Evolutionary conservation across 2,113 vertebrate species (phyloP), one percentile per base, ranked within the genome.

Genomic region (Caranx melampygus): DNA sequence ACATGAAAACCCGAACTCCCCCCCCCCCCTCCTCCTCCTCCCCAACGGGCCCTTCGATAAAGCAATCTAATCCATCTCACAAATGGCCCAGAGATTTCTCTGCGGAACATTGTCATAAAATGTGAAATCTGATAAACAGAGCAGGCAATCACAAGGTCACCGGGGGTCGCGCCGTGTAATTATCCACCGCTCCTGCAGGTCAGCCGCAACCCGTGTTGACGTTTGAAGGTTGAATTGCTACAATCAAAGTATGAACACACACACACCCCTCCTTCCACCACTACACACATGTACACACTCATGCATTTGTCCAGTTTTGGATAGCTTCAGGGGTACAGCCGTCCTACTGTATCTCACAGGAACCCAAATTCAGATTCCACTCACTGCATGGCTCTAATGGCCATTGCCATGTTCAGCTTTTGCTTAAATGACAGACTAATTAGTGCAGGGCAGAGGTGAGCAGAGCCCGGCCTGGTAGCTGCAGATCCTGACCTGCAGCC

Each of bases 161-260:
- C 11, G 2, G n/a, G 49, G 95, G 95, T 96, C 94, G 92, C 2
- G 60, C 45, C 37, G 84, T 93, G 93, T 95, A 96, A 95, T 97
- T 97, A 94, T 94, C 87, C 83, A 73, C 83, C 87, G 84, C 94
- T 95, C 93, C 90, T 87, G 88, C 83, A 91, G 94, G 93, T 96
- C 95, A 95, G 34, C 91, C 87, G 33, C 86, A 90, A 92, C 92
- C 93, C 87, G 84, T 92, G 89, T 85, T 78, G 40, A 71, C 87
- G 88, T 95, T 94, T 95, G 95, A 95, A 96, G 93, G 94, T 95
- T 96, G 95, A 95, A 95, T 95, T 94, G 94, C 95, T 94, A 94
- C 94, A 96, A 94, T 96, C 94, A 94, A 94, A 94, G 95, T 92
- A 94, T 94, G 94, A 95, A 95, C 58, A 60, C 89, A 92, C 40